Conservation (phyloP, 92 coral and sea anemone genomes). For the Siderastrea radians region DNA sequence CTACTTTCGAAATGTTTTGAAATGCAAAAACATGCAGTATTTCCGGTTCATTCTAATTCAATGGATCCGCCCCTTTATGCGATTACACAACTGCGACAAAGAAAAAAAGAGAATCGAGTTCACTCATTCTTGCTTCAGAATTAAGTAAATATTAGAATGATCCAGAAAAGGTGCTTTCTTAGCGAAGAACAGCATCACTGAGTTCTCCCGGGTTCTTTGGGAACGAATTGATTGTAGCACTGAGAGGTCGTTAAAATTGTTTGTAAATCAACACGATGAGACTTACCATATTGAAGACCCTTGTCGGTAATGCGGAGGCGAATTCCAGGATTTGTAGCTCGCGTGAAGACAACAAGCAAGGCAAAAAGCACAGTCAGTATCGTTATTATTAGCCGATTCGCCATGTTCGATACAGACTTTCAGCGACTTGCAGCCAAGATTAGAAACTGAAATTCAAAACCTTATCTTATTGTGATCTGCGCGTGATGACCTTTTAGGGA, state of each 20-base stretch:
- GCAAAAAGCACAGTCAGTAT: not conserved
- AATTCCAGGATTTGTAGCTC: slow-evolving; percentile 81
- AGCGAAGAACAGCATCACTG: too few relatives aligned
- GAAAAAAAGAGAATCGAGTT: not conserved
- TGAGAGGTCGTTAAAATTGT: not conserved
- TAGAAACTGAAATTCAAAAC: slow-evolving; percentile 12
- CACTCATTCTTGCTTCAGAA: too few relatives aligned
- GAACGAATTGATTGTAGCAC: not conserved
- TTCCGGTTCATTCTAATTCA: not conserved
- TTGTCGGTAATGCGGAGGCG: slow-evolving; percentile 87
- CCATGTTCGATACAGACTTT: not conserved
- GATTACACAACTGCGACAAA: not conserved
- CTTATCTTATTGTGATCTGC: not conserved
- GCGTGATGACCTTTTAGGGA: slow-evolving; percentile 8
- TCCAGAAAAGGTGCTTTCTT: too few relatives aligned
- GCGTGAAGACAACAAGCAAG: not conserved
- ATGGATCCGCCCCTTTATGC: too few relatives aligned
- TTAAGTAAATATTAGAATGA: too few relatives aligned
- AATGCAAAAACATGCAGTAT: not conserved
- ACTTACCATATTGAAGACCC: slow-evolving; percentile 87
- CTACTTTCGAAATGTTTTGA: not conserved
- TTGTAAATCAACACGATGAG: not conserved
- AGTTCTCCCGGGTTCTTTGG: too few relatives aligned
- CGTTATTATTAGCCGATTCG: not conserved
- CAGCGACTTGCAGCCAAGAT: not conserved